These are phyloP conservation scores for Molanna angustata DNA, from an alignment of 2,888 invertebrate genomes.

Conservation along the genomic window DNA sequence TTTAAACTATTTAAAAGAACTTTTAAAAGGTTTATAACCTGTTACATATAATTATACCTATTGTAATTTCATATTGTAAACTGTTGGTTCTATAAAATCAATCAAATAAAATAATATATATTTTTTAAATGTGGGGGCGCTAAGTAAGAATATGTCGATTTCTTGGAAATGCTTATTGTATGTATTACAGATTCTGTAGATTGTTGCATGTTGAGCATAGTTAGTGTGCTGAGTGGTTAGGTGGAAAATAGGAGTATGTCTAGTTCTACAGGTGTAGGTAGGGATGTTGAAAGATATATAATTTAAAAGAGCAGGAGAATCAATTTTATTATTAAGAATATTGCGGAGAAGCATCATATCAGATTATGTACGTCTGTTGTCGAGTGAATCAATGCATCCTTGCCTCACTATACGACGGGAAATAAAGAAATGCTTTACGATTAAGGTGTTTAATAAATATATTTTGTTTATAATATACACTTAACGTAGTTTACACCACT, in stretches of 20 bases:
- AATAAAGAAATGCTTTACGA: background rate
- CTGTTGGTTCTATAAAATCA: too few species aligned
- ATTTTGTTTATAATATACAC: too few species aligned
- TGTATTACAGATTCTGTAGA: background rate
- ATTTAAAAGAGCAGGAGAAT: background rate
- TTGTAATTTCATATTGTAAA: too few species aligned
- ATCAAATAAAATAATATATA: too few species aligned
- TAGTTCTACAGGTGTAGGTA: background rate
- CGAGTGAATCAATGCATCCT: background rate
- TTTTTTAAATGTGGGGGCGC: background rate
- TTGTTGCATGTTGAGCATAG: background rate
- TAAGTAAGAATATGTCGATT: background rate
- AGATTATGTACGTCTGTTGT: background rate
- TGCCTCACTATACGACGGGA: background rate
- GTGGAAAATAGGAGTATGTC: background rate
- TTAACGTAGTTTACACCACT: too few species aligned
- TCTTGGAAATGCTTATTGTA: background rate
- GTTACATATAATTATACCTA: too few species aligned
- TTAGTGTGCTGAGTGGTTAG: background rate
- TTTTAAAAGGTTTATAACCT: too few species aligned
- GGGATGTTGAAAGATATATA: background rate
- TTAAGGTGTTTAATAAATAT: background rate
- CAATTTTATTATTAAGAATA: background rate
- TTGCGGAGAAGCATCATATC: background rate
- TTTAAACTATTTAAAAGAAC: too few species aligned